Evolutionary conservation across 1,140 invertebrate genomes (phyloP).

Genomic region (Caenorhabditis latens): DNA sequence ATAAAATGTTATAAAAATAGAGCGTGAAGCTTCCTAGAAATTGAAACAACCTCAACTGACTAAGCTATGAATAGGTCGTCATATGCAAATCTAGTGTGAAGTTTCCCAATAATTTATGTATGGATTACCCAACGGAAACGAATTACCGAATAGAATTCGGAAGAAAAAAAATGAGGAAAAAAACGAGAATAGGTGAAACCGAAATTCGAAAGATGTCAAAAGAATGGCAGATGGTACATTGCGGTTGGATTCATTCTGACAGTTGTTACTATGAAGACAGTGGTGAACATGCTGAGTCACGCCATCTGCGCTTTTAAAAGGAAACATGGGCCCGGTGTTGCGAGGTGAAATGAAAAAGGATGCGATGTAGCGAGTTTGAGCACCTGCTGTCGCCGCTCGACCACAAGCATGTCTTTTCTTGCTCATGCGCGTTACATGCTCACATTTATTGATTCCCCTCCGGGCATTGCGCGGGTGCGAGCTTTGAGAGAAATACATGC

Average conservation of each 20-base stretch:
- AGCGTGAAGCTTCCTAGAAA: too few relatives aligned
- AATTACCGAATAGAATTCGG: too few relatives aligned
- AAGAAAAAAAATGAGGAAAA: not conserved
- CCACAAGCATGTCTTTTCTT: conserved; percentile 54
- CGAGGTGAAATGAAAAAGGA: conserved; percentile 48
- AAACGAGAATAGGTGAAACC: not conserved
- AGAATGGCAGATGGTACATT: conserved; percentile 10
- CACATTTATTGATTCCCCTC: conserved; percentile 52
- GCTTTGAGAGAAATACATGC: conserved; percentile 52
- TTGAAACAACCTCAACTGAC: too few relatives aligned
- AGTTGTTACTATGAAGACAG: not conserved
- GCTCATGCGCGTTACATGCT: conserved; percentile 42
- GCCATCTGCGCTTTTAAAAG: conserved; percentile 12
- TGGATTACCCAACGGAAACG: too few relatives aligned
- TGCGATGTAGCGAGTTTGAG: conserved; percentile 50
- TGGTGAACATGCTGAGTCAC: not conserved
- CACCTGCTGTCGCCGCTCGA: conserved; percentile 41
- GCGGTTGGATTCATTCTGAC: not conserved
- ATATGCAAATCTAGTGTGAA: conserved; percentile 16
- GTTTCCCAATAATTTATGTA: conserved; percentile 19
- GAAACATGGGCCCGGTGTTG: not conserved
- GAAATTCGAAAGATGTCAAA: not conserved
- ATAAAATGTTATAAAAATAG: too few relatives aligned
- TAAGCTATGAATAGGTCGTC: not conserved
- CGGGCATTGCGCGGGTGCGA: conserved; percentile 21